Percentiles rank a stretch among this genome's conserved stretches.
phyloP scores from a whole-genome alignment of 2,113 vertebrate genomes.

The Calidris pugnax region DNA sequence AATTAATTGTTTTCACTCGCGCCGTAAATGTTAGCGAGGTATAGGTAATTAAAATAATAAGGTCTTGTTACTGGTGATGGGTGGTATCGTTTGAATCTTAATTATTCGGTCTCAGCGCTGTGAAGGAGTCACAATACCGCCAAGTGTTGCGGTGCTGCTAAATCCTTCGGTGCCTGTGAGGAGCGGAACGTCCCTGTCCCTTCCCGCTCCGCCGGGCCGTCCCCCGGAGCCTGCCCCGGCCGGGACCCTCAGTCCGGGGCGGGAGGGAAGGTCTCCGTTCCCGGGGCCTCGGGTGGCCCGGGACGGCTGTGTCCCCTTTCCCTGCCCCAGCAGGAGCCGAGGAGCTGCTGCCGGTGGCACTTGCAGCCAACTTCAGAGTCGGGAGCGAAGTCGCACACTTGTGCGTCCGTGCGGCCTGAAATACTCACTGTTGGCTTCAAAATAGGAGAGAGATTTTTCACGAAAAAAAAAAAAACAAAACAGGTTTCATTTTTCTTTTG shows the following conservation, averaged over 20 bases:
- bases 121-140: not conserved
- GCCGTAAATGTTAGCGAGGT: not conserved
- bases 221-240: not conserved
- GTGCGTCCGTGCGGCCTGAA: not conserved
- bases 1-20: slow-evolving; percentile 9
- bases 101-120: not conserved
- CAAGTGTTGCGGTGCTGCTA: not conserved
- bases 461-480: not conserved
- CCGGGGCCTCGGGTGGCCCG: accelerated
- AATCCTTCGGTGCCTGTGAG: not conserved
- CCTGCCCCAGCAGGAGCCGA: not conserved
- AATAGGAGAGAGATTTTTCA: not conserved
- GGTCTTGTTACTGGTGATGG: not conserved
- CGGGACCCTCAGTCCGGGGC: not conserved
- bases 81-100: not conserved
- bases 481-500: not conserved
- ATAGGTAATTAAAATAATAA: slow-evolving; percentile 22
- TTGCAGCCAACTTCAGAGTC: not conserved
- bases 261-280: not conserved
- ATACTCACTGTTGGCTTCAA: not conserved
- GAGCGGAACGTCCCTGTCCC: not conserved
- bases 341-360: not conserved
- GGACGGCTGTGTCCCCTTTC: not conserved
- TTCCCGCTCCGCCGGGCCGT: not conserved
- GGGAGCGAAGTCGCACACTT: accelerated